A percentile compares a stretch with the other conserved stretches of the same genome.
Conservation (phyloP, 2,113 vertebrate genomes). For the Lepus americanus region DNA sequence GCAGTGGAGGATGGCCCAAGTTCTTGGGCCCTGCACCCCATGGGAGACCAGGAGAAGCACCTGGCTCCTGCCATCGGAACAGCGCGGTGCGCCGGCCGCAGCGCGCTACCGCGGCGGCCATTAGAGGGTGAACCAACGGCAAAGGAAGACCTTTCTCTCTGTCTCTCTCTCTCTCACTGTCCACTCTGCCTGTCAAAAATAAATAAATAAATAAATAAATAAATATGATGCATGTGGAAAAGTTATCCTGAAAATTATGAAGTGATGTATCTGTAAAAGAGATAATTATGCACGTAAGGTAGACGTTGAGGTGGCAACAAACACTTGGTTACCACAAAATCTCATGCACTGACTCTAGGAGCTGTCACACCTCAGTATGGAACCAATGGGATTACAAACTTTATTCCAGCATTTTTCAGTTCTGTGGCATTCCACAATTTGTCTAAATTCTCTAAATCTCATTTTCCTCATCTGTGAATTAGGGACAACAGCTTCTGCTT, state of each 20-base stretch:
- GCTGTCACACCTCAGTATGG: background rate
- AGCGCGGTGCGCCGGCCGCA: no score
- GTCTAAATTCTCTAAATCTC: background rate
- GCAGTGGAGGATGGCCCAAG: no score
- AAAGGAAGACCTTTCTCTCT: no score
- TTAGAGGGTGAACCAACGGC: no score
- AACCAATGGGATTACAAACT: background rate
- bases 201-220: no score
- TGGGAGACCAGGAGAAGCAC: no score
- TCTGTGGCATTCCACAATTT: background rate
- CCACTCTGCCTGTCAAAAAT: no score
- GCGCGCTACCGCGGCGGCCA: no score
- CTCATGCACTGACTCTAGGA: background rate
- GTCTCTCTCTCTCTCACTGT: no score
- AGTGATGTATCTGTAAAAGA: background rate
- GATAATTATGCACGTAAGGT: background rate
- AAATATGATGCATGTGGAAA: background rate
- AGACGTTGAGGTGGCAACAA: background rate
- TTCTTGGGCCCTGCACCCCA: no score
- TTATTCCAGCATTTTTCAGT: background rate
- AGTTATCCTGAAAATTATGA: background rate
- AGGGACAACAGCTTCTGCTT: background rate
- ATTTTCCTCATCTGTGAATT: background rate
- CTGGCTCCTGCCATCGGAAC: no score
- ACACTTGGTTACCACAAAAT: background rate